Evolutionary conservation across 2,113 vertebrate genomes (phyloP), one percentile per base, ranked within the genome.

Genomic region (Heloderma charlesbogerti): DNA sequence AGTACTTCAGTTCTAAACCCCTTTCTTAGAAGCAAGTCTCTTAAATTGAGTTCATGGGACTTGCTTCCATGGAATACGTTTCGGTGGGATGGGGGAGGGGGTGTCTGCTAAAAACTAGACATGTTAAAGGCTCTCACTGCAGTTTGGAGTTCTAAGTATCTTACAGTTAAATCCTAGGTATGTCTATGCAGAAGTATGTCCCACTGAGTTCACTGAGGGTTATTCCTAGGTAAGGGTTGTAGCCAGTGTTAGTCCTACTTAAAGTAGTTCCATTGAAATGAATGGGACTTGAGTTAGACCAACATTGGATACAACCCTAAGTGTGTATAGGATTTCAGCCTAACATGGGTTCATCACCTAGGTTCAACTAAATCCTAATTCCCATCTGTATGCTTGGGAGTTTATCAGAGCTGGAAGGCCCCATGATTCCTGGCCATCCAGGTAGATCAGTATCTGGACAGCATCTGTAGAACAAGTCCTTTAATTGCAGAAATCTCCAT

Each of bases 401-500:
- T 75, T 18, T 48, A 15, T 34, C 12, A 75, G 57, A 84, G 71
- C 12, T 27, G 34, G 54, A 15, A 57, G 45, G 9, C 18, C 25
- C 10, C 51, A 8, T 43, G n/a, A 29, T 74, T 9, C 54, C 34
- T 82, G 88, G 16, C 25, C 34, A 45, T 60, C 37, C 69, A 75
- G 37, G 31, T 60, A 84, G 16, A 75, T 75, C 69, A 84, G 13
- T 48, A 34, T 5, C 40, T 89, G 81, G 69, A 60, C 40, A 66
- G 40, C 82, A 48, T 66, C 29, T 89, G 3, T 27, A 40, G 71
- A 48, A 45, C 12, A 63, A 43, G 40, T 37, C 71, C 81, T 43
- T 89, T 87, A 87, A 87, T 87, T 77, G 51, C n/a, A 10, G n/a
- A 66, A 94, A 92, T 89, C 91, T 79, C 71, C 12, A 7, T 77